Conservation (phyloP, 2,888 invertebrate genomes). For the Metellina segmentata region DNA sequence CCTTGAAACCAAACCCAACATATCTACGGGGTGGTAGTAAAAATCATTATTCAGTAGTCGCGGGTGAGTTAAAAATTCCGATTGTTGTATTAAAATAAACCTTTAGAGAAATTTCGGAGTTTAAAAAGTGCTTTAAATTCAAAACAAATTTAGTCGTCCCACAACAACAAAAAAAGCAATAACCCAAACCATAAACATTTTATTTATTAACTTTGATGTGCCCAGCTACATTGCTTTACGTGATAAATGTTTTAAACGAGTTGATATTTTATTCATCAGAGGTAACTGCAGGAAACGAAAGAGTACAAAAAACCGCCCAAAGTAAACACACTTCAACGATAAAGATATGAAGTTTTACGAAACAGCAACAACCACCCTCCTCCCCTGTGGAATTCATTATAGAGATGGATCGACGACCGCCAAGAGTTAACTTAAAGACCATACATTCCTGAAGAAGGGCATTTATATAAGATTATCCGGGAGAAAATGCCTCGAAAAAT, state of each 20-base stretch:
- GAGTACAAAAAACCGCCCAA: not conserved
- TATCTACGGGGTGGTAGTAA: too few species aligned
- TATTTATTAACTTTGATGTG: not conserved
- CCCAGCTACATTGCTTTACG: not conserved
- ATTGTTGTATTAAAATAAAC: too few species aligned
- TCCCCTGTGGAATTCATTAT: conserved; percentile 12
- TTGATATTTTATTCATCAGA: not conserved
- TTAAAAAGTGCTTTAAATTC: not conserved
- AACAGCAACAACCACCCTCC: not conserved
- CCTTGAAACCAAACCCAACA: too few species aligned
- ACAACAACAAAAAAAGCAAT: not conserved
- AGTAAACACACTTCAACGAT: conserved; percentile 10
- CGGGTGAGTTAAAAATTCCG: too few species aligned
- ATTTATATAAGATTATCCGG: conserved; percentile 25
- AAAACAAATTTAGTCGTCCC: not conserved
- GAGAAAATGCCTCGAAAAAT: not conserved
- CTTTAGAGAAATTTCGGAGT: too few species aligned
- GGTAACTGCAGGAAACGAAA: not conserved
- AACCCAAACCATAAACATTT: not conserved
- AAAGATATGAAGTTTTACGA: not conserved
- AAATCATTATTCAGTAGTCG: too few species aligned
- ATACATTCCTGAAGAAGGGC: conserved; percentile 17
- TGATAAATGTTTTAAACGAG: not conserved
- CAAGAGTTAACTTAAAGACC: conserved; percentile 9
- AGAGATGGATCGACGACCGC: conserved; percentile 3